Evolutionary conservation across 1,140 invertebrate species (phyloP), one percentile per base, ranked within the genome.

Genomic region (Radopholus similis): DNA sequence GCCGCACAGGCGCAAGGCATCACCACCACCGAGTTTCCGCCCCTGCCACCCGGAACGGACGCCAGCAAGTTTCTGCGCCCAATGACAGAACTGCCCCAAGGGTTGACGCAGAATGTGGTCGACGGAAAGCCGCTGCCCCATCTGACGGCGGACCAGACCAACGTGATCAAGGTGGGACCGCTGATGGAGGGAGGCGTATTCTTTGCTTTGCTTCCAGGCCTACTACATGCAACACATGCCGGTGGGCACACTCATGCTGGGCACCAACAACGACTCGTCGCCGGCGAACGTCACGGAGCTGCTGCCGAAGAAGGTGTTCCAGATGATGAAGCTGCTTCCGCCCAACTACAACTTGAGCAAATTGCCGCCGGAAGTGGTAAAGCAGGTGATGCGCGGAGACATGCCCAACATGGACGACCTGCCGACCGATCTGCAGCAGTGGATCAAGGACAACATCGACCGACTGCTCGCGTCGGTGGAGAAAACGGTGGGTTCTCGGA

Each of bases 381-480:
- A 81, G 35, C 42, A 75, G 18, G 69, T 80, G 32, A 68, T 72
- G 71, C 42, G 44, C 15, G 79, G 79, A 11, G 71, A 81, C 67
- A 54, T 82, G 15, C 79, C 79, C 2, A 77, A 81, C 58, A 51
- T 81, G 40, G 54, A 62, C 15, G 37, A 64, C 11, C 68, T 81
- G 26, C 79, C 79, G 11, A 30, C 49, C 18, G 80, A 82, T 53
- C 66, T 81, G 26, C 64, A 76, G n/a, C 66, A 76, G 18, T 67
- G 82, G 62, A 59, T 81, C 47, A 74, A 58, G 51, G 63, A 80
- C 11, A 81, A 83, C 53, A 37, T 64, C 21, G 80, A 81, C 32
- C 64, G 64, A 35, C 44, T 81, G 55, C 32, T 81, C 8, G 64
- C 66, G 4, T 34, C 72, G 13, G 56, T 83, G 28, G 54, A 38